phyloP scores from a whole-genome alignment of 2,888 invertebrate species.

The Acleris literana region DNA sequence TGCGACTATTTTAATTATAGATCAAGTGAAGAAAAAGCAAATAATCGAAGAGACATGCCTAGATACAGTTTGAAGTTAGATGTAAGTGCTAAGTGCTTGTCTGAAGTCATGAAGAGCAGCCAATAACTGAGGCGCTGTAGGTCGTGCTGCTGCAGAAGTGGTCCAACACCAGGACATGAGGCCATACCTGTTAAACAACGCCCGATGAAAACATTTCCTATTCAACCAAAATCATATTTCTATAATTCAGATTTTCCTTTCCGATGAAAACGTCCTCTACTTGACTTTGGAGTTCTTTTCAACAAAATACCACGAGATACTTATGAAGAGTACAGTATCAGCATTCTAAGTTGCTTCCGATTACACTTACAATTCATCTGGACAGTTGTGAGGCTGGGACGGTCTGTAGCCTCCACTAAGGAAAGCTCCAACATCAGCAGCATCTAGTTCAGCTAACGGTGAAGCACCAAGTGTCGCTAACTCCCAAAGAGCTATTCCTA shows the following conservation, averaged over 20 bases:
- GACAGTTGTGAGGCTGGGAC: conserved; percentile 96
- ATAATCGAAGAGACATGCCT: background rate
- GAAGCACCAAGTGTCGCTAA: conserved; percentile 94
- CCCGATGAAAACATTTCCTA: background rate
- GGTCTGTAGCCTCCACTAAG: conserved; percentile 95
- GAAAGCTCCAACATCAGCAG: conserved; percentile 94
- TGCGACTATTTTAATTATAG: no score
- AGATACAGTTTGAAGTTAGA: conserved; percentile 60
- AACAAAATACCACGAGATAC: background rate
- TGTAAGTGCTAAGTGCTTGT: conserved; percentile 87
- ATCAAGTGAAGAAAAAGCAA: background rate
- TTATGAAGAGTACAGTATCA: background rate
- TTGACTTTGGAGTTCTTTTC: no score
- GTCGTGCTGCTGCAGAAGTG: conserved; percentile 85
- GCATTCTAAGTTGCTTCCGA: background rate
- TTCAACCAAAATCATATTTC: background rate
- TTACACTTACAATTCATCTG: conserved; percentile 94
- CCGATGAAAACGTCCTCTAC: no score
- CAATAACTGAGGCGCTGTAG: conserved; percentile 87
- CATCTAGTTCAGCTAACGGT: conserved; percentile 95
- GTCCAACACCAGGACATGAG: conserved; percentile 91
- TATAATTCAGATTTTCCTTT: no score
- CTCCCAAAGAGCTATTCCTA: conserved; percentile 98
- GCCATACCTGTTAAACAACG: conserved; percentile 80
- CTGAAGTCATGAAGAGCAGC: conserved; percentile 89